A percentile compares a stretch with the other conserved stretches of the same genome.
Evolutionary conservation across 2,888 invertebrate genomes (phyloP).

Genomic region (Clostera curtula): DNA sequence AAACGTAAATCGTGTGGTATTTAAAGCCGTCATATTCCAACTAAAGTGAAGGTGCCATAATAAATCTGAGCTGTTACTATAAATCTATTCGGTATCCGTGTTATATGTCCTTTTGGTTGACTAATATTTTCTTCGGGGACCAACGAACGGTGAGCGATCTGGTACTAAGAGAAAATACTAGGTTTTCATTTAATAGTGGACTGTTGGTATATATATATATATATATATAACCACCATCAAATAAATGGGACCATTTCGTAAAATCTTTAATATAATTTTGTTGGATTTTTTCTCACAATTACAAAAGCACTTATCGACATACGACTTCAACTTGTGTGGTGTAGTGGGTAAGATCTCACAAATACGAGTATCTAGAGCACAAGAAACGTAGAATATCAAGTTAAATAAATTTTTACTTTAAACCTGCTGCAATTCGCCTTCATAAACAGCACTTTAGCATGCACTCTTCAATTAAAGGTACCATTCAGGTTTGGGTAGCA

Average conservation of each 20-base stretch:
- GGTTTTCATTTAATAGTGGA: too few species aligned
- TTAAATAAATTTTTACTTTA: conserved; percentile 57
- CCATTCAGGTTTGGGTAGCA: conserved; percentile 46
- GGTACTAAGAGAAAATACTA: too few species aligned
- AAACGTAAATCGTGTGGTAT: conserved; percentile 18
- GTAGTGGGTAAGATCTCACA: conserved; percentile 23
- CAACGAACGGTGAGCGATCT: conserved; percentile 7
- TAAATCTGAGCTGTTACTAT: conserved; percentile 24
- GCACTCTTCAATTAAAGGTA: conserved; percentile 60
- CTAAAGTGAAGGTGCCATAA: conserved; percentile 28
- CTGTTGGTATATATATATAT: too few species aligned
- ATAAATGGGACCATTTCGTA: too few species aligned
- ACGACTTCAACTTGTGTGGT: background rate
- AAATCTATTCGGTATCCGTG: conserved; percentile 22
- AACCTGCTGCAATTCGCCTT: conserved; percentile 56
- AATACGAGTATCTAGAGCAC: conserved; percentile 62
- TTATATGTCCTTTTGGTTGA: conserved; percentile 18
- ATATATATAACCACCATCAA: too few species aligned
- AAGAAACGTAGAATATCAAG: conserved; percentile 54
- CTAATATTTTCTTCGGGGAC: conserved; percentile 20
- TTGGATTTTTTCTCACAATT: too few species aligned
- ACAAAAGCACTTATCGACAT: too few species aligned
- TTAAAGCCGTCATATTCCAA: conserved; percentile 23
- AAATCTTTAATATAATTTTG: too few species aligned
- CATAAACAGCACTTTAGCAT: conserved; percentile 43